Evolutionary conservation across 2,113 vertebrate genomes (phyloP).

Genomic region (Silurus glanis): DNA sequence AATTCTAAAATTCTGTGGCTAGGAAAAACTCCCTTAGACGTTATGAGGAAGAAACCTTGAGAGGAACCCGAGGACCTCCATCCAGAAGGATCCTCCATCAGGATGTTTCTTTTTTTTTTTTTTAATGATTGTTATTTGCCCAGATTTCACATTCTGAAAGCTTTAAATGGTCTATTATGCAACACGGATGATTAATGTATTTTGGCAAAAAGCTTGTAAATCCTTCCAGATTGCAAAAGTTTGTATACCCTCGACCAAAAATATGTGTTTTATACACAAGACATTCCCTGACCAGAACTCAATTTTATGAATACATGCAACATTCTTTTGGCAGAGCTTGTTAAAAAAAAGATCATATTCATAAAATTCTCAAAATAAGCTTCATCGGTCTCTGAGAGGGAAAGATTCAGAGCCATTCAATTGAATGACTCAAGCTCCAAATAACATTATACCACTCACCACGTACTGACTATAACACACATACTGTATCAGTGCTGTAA

Average conservation of each 20-base stretch:
- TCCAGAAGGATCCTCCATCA: not conserved
- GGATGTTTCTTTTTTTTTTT: not conserved
- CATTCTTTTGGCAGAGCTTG: not conserved
- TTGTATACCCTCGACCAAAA: not conserved
- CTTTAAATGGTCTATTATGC: not conserved
- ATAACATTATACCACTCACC: not conserved
- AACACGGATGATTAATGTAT: not conserved
- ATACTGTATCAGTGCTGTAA: conserved; percentile 14
- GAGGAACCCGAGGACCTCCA: too few species aligned
- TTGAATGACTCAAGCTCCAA: not conserved
- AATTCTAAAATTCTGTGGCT: not conserved
- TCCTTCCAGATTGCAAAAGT: not conserved
- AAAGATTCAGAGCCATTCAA: not conserved
- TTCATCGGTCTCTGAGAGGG: not conserved
- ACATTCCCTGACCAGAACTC: not conserved
- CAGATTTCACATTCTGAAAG: not conserved
- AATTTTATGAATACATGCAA: not conserved
- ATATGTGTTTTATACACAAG: not conserved
- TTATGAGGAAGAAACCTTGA: too few species aligned
- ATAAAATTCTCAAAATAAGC: not conserved
- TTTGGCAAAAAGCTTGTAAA: not conserved
- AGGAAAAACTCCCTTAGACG: too few species aligned
- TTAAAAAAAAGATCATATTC: not conserved
- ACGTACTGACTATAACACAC: conserved; percentile 3
- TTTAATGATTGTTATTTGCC: not conserved